A percentile compares a stretch with the other conserved stretches of the same genome.
Conservation (phyloP, 1,140 invertebrate species). For the Drosophila erecta region DNA sequence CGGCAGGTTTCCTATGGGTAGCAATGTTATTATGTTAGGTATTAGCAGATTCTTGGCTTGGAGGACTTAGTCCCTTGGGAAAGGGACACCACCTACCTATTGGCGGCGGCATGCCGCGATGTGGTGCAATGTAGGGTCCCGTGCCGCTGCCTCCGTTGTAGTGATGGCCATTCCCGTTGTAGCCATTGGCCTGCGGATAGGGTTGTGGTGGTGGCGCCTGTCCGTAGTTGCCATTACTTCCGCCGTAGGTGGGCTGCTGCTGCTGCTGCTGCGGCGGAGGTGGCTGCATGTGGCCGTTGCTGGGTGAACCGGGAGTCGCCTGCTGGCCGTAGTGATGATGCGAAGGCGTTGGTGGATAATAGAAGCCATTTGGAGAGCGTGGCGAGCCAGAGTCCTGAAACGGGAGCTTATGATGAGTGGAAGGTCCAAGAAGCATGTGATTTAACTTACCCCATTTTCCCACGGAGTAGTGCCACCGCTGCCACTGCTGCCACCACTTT, state of each 20-base stretch:
- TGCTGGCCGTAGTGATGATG: conserved; percentile 85
- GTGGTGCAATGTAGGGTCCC: conserved; percentile 85
- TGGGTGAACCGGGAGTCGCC: conserved; percentile 71
- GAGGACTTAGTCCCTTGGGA: no score
- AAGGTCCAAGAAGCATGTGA: no score
- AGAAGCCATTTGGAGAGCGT: conserved; percentile 83
- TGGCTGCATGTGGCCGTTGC: conserved; percentile 53
- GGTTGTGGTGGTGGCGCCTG: conserved; percentile 63
- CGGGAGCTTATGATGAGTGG: background rate
- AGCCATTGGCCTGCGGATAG: conserved; percentile 69
- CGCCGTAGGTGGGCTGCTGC: conserved; percentile 65
- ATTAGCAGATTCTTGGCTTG: no score
- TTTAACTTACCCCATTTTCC: conserved; percentile 81
- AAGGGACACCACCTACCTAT: conserved; percentile 57
- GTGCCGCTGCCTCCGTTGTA: conserved; percentile 81
- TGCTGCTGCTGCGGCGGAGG: conserved; percentile 63
- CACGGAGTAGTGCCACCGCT: conserved; percentile 69
- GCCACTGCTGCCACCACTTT: conserved; percentile 68
- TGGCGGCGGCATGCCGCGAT: conserved; percentile 85
- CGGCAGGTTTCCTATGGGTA: conserved; percentile 72
- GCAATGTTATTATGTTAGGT: background rate
- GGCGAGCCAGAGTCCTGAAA: conserved; percentile 80
- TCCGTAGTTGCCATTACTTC: conserved; percentile 67
- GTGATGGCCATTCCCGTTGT: conserved; percentile 79
- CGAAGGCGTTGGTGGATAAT: conserved; percentile 84